These are phyloP conservation scores for Andricus curvator DNA, from an alignment of 2,888 invertebrate genomes.

Conservation along the genomic window DNA sequence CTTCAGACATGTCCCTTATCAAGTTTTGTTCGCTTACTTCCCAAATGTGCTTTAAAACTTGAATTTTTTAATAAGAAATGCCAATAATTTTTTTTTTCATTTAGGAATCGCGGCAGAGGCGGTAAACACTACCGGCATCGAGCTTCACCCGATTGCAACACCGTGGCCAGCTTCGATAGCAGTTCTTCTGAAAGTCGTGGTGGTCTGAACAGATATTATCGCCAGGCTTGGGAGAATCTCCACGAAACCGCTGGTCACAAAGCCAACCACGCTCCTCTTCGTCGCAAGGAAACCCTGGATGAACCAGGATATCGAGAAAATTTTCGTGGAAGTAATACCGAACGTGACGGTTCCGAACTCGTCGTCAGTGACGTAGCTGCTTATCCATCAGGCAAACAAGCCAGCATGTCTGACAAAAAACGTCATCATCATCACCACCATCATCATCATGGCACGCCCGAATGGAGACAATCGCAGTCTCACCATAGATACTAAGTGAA, in stretches of 20 bases:
- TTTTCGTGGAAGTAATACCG: slow-evolving; percentile 71
- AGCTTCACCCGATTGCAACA: slow-evolving; percentile 93
- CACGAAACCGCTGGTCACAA: slow-evolving; percentile 88
- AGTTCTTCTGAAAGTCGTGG: slow-evolving; percentile 91
- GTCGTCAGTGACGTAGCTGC: slow-evolving; percentile 84
- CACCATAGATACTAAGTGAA: slow-evolving; percentile 78
- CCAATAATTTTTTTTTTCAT: neutral
- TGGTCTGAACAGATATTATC: slow-evolving; percentile 92
- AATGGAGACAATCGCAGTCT: slow-evolving; percentile 81
- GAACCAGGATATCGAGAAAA: slow-evolving; percentile 80
- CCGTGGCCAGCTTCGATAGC: slow-evolving; percentile 93
- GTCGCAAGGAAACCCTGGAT: slow-evolving; percentile 87
- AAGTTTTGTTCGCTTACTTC: neutral
- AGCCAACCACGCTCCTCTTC: slow-evolving; percentile 81
- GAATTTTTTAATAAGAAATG: neutral
- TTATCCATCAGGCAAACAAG: slow-evolving; percentile 78
- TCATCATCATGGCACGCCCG: slow-evolving; percentile 79
- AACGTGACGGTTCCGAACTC: slow-evolving; percentile 86
- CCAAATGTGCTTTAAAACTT: neutral
- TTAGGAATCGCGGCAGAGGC: slow-evolving; percentile 85
- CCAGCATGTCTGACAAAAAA: slow-evolving; percentile 81
- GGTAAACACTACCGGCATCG: slow-evolving; percentile 94
- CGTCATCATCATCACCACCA: slow-evolving; percentile 88
- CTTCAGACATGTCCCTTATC: neutral
- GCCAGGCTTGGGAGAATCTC: slow-evolving; percentile 95